Evolutionary conservation across 2,113 vertebrate species (phyloP).

Genomic region (Lagopus leucura): DNA sequence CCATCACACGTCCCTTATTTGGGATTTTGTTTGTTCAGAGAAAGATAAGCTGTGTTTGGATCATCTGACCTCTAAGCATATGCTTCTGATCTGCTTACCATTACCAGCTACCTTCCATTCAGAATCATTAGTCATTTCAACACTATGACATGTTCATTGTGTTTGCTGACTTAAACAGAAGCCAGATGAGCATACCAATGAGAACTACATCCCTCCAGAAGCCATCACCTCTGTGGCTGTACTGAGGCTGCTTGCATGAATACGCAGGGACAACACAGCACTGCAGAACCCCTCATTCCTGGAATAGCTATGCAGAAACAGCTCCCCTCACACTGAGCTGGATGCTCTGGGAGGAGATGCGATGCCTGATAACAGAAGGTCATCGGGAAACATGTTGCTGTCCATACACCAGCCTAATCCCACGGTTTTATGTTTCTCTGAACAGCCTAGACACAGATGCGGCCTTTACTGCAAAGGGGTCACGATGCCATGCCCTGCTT

Average conservation of each 20-base stretch:
- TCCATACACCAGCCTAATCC: background rate
- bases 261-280: background rate
- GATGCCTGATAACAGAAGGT: accelerated
- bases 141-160: background rate
- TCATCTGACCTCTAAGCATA: background rate
- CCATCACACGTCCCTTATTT: background rate
- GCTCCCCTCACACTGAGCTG: accelerated
- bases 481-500: too few species aligned
- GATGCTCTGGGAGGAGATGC: background rate
- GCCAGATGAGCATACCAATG: background rate
- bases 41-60: background rate
- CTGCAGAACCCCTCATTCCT: background rate
- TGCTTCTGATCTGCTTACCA: background rate
- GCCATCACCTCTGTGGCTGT: background rate
- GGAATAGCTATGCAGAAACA: background rate
- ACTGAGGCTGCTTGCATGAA: background rate
- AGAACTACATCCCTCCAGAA: background rate
- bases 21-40: background rate
- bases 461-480: accelerated
- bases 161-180: background rate
- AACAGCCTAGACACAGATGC: background rate
- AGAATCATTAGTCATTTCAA: conserved; percentile 8
- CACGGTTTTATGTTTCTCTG: background rate
- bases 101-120: background rate
- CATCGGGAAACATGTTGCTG: accelerated